Percentiles rank a stretch among this genome's conserved stretches.
These are phyloP conservation scores for Ceraclea dissimilis DNA, from an alignment of 2,888 invertebrate species.

Conservation along the genomic window DNA sequence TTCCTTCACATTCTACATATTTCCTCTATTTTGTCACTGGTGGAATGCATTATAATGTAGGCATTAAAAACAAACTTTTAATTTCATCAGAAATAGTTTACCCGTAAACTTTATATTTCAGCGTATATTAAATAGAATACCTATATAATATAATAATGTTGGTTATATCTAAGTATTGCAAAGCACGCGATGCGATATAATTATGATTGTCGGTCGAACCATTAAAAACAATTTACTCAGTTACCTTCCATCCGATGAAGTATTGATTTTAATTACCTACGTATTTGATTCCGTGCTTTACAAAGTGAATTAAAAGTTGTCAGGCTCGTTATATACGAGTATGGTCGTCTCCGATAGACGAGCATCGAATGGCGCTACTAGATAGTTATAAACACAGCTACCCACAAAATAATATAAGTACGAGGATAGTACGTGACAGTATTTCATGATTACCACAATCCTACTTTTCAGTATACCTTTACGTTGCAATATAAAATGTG, in stretches of 20 bases:
- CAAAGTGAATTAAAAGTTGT: not conserved
- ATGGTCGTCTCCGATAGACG: not conserved
- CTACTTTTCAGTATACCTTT: not conserved
- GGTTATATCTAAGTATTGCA: too few relatives aligned
- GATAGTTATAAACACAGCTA: not conserved
- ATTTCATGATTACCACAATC: not conserved
- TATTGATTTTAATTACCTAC: not conserved
- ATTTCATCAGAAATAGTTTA: too few relatives aligned
- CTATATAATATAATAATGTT: too few relatives aligned
- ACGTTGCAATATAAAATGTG: too few relatives aligned
- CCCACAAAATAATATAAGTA: too few relatives aligned
- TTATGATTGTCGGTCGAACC: not conserved
- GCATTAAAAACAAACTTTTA: too few relatives aligned
- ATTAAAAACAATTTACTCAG: not conserved
- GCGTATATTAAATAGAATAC: too few relatives aligned
- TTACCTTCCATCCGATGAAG: not conserved
- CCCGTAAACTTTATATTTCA: too few relatives aligned
- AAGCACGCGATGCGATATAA: not conserved
- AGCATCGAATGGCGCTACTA: not conserved
- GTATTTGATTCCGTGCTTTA: not conserved
- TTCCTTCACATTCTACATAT: too few relatives aligned
- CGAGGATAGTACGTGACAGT: not conserved
- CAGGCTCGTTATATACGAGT: not conserved
- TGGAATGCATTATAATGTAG: too few relatives aligned
- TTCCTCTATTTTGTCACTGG: too few relatives aligned